Evolutionary conservation across 2,888 invertebrate genomes (phyloP), one percentile per base, ranked within the genome.

Genomic region (Girardia tigrina): DNA sequence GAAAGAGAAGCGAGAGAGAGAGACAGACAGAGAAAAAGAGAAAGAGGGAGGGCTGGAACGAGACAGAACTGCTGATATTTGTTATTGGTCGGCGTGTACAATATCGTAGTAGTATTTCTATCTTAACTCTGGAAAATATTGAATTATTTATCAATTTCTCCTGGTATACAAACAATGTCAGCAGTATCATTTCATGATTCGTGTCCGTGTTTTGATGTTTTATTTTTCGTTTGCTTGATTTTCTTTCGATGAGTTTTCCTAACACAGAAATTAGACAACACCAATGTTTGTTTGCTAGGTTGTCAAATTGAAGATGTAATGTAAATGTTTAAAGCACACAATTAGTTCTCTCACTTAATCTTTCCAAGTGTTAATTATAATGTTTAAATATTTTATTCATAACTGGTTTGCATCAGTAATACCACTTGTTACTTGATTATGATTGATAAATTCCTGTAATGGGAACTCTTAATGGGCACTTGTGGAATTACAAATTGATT

Each of bases 161-260:
- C 56, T 56, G 56, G 56, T 56, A n/a, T 56, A 56, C 56, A 56
- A 56, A 56, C 56, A 56, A 56, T 56, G n/a, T 56, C 56, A 8
- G n/a, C n/a, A n/a, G 56, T 56, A 56, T 12, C n/a, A 16, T 56
- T 56, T 56, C 8, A n/a, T 56, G 56, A 56, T 56, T 56, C 56
- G 56, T n/a, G 6, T 8, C 8, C 16, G 56, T 56, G 56, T n/a
- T 56, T 56, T 2, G 23, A 56, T 56, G 56, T 56, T 56, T 36
- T 36, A 36, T 36, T 36, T 36, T 36, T 36, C 36, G 16, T 36
- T 36, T 36, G 56, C n/a, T 56, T n/a, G n/a, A 56, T 23, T 56
- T 56, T 56, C 56, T 2, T 56, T n/a, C 56, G 8, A 56, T 12
- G 8, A 56, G 56, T 56, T 56, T 56, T 6, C 56, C 56, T 56